Conservation (phyloP, 2,113 vertebrate species). For the Eubucco bourcierii region DNA sequence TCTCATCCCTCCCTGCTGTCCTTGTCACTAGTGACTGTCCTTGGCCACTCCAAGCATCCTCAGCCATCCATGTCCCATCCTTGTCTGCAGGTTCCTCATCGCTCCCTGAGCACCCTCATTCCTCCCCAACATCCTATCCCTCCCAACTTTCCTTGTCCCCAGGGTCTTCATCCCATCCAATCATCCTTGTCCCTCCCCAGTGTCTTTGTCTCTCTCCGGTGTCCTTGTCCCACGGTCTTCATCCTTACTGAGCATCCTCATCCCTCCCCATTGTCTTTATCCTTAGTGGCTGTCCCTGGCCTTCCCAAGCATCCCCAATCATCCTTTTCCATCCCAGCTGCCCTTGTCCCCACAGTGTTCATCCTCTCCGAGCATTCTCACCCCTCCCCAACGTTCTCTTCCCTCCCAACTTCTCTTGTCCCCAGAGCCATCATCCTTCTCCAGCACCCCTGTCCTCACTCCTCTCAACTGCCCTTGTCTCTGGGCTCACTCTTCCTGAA, state of each 20-base stretch:
- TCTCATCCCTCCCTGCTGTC: not conserved
- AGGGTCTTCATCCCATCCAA: not conserved
- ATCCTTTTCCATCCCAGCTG: not conserved
- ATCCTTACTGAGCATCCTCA: not conserved
- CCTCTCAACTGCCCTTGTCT: not conserved
- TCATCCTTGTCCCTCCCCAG: not conserved
- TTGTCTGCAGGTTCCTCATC: not conserved
- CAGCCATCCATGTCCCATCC: not conserved
- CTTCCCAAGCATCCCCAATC: not conserved
- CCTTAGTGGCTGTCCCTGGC: not conserved
- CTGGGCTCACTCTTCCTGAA: not conserved
- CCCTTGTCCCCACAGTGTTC: too few relatives aligned
- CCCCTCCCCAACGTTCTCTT: not conserved
- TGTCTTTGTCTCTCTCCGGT: not conserved
- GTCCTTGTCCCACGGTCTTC: not conserved
- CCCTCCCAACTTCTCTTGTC: not conserved
- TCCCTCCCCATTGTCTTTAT: not conserved
- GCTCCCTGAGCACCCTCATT: not conserved
- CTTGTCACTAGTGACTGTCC: not conserved
- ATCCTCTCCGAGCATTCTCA: not conserved
- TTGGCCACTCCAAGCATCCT: not conserved
- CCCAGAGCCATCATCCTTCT: not conserved
- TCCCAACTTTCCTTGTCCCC: not conserved
- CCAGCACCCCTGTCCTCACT: not conserved
- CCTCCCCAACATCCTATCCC: not conserved